Evolutionary conservation across 92 coral and sea anemone species (phyloP).

Genomic region (Epizoanthus fatuus): DNA sequence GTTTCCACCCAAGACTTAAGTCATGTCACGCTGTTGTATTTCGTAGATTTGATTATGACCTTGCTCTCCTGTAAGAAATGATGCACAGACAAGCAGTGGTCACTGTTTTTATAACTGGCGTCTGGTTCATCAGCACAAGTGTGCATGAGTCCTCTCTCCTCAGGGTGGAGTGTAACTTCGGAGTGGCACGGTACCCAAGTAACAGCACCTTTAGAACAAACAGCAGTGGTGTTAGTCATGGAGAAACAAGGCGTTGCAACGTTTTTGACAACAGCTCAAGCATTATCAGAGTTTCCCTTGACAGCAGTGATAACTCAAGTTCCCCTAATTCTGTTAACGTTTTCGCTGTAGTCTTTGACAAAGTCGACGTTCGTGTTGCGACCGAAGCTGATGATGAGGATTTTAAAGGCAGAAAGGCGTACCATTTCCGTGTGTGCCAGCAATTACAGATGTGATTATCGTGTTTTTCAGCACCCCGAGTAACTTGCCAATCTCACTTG

Average conservation of each 20-base stretch:
- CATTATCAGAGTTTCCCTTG: constrained; percentile 57
- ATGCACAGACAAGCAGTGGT: not conserved
- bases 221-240: constrained; percentile 64
- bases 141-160: constrained; percentile 29
- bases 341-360: constrained; percentile 67
- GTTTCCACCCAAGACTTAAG: too few relatives aligned
- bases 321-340: constrained; percentile 46
- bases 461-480: not conserved
- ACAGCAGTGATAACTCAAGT: constrained; percentile 7
- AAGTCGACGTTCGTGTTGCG: too few relatives aligned
- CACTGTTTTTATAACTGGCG: not conserved
- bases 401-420: too few relatives aligned
- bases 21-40: not conserved
- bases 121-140: not conserved
- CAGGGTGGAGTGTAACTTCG: constrained; percentile 78
- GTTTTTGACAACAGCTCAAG: constrained; percentile 45
- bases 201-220: constrained; percentile 26
- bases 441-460: too few relatives aligned
- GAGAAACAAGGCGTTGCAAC: constrained; percentile 62
- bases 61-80: not conserved
- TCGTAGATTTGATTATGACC: not conserved
- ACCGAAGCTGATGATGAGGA: too few relatives aligned
- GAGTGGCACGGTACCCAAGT: constrained; percentile 20
- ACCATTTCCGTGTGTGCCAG: too few relatives aligned
- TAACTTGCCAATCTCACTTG: not conserved